Base-by-base conservation (phyloP, 2,888 invertebrate species). In the Mechanitis mazaeus region DNA sequence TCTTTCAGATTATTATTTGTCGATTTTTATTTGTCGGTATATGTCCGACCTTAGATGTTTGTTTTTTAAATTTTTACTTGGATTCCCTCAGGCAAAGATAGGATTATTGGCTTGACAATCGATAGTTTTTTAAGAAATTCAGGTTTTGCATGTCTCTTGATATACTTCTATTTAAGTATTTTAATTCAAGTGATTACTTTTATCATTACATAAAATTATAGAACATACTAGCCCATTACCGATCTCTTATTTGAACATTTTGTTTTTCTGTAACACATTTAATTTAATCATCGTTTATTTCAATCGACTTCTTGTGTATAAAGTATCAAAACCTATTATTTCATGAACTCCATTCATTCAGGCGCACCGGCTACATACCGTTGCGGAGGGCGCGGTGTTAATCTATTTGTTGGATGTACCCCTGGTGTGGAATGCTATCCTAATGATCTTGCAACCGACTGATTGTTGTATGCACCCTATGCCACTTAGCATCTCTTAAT, bases 381-480 rank as follows among this genome's bases (percentile, higher is more conserved):
- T 47, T 50, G 88, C 86, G 89, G 87, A 87, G 84, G 81, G 89
- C 88, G 87, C 83, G 84, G 85, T 71, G 76, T 70, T 42, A 42
- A 71, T 74, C 71, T 71, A 75, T 77, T 81, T 80, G 80, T 78
- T 85, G 81, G 77, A 82, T 87, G 85, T 85, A 72, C 72, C 78
- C 81, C 79, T 72, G 78, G 79, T 87, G 87, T 90, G 87, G 88
- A 89, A 89, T 90, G 89, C 85, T 78, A 75, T 76, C 79, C 64
- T 74, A 70, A 79, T 77, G 82, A 81, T 81, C 78, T 77, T 71
- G 72, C 75, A 76, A 77, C 67, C 66, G 70, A 68, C 73, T 66
- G 68, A 68, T 83, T 77, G 75, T 82, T 85, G 85, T 88, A 83
- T 87, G 87, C 89, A 89, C 89, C 75, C 76, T 76, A 81, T 77